Conservation (phyloP, 2,113 vertebrate species). For the Psammodynastes pulverulentus region DNA sequence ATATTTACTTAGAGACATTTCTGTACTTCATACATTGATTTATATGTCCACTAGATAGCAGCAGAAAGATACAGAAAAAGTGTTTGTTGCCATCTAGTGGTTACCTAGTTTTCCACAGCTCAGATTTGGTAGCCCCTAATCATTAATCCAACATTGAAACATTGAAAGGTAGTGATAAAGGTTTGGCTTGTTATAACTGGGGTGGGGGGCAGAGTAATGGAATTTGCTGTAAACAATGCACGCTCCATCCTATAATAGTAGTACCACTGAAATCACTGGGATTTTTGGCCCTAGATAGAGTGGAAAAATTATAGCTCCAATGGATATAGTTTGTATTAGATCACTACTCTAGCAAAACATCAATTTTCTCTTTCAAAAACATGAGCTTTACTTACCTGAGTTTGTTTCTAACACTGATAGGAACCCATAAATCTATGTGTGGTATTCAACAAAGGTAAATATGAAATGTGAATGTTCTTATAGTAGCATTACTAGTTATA, state of each 20-base stretch:
- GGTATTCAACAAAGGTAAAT: background rate
- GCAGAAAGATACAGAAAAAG: background rate
- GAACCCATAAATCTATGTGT: background rate
- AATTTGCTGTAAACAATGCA: background rate
- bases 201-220: background rate
- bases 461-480: background rate
- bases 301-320: background rate
- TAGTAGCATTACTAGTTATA: background rate
- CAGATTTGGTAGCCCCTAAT: background rate
- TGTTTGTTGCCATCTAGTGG: background rate
- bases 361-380: background rate
- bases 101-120: background rate
- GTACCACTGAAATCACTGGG: background rate
- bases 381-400: background rate
- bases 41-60: background rate
- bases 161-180: background rate
- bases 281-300: background rate
- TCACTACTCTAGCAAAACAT: background rate
- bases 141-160: background rate
- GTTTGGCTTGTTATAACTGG: background rate
- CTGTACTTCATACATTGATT: background rate
- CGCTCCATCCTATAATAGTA: background rate
- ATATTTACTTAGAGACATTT: background rate
- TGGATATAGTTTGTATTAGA: background rate
- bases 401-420: background rate